Evolutionary conservation across 2,113 vertebrate species (phyloP), one percentile per base, ranked within the genome.

Genomic region (Asarcornis scutulata): DNA sequence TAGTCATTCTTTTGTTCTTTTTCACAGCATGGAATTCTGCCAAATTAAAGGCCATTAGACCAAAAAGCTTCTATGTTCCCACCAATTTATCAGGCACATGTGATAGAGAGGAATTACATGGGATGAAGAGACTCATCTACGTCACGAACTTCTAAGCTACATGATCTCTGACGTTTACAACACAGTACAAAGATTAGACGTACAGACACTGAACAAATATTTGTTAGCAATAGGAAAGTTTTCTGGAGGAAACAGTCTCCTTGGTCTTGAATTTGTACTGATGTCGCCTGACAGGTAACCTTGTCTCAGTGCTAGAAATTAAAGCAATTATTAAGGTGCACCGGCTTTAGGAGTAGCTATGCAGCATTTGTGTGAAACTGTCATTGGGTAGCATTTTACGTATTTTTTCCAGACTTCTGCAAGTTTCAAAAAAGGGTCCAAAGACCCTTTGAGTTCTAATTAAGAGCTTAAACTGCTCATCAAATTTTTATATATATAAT

Each of bases 331-430:
- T 7, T 58, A 40, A 46, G 9, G 53, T 75, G 10, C n/a, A 17
- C 29, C 22, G 11, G 34, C n/a, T 21, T 64, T 26, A 44, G 1
- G 1, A 69, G 38, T 31, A 68, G 36, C 13, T 38, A 7, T 27
- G 8, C 21, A 42, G 6, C 34, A 50, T 34, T 46, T 34, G 4
- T 17, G 18, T 53, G 17, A 58, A 17, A 29, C 4, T 34, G 21
- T 32, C 36, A 46, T 18, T 40, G 5, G 0, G 0, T 7, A 74
- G 25, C 8, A 6, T 74, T 75, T 36, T n/a, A 18, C 9, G 18
- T 32, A 29, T 17, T 79, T 55, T 46, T 55, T 46, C 15, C 9
- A 56, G 40, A 40, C 7, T 55, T 38, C 5, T 15, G 5, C 18
- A 22, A 50, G 11, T 62, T 67, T 68, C 40, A 58, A 15, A 25